Evolutionary conservation across 2,797 vertebrate genomes (phyloP).

Genomic region (Tragelaphus eurycerus): DNA sequence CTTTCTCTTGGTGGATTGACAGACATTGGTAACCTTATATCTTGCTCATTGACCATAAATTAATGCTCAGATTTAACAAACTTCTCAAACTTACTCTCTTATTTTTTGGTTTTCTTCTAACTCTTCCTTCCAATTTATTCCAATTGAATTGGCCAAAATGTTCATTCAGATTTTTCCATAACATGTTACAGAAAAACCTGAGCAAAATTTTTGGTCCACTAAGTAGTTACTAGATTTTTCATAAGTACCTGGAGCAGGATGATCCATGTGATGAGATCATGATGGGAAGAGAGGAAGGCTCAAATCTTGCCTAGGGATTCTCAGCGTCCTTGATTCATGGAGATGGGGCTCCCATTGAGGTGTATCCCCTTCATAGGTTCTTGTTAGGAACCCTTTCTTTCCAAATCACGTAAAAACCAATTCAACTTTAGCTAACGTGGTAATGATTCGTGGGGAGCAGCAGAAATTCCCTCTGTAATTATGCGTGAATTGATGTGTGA

Average conservation of each 20-base stretch:
- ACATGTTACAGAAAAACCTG: not conserved
- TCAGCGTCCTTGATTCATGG: conserved; percentile 61
- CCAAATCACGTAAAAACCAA: conserved; percentile 82
- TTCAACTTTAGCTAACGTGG: conserved; percentile 84
- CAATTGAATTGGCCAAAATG: not conserved
- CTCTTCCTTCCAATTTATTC: conserved; percentile 77
- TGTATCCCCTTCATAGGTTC: conserved; percentile 53
- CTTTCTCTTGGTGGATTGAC: not conserved
- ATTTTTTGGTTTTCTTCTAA: conserved; percentile 49
- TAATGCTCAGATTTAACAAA: not conserved
- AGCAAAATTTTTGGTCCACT: not conserved
- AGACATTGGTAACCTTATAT: not conserved
- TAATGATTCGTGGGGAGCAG: conserved; percentile 87
- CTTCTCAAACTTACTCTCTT: conserved; percentile 40
- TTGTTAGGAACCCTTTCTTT: conserved; percentile 77
- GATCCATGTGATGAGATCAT: conserved; percentile 70
- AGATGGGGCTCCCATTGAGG: conserved; percentile 8
- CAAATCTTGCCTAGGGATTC: conserved; percentile 65
- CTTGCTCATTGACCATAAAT: conserved; percentile 4
- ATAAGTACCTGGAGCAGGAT: conserved; percentile 81
- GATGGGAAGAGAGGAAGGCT: conserved; percentile 78
- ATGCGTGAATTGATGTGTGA: conserved; percentile 88
- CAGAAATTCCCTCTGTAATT: conserved; percentile 86
- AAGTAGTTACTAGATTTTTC: conserved; percentile 75
- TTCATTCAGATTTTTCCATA: not conserved